Conservation (phyloP, 2,113 vertebrate genomes). For the Clarias macrocephalus region DNA sequence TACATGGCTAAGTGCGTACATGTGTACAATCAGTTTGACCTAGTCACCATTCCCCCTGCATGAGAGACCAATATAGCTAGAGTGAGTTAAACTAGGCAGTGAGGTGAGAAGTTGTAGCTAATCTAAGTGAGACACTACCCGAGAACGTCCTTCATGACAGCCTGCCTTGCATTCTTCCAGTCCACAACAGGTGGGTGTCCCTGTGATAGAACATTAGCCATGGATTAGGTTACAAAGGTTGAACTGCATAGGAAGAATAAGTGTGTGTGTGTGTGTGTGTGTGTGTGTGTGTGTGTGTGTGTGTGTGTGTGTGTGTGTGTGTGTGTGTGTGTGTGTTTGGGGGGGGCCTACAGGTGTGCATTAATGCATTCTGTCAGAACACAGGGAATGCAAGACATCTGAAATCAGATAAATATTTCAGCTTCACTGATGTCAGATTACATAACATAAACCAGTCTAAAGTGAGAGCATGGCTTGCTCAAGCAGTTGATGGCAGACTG, state of each 20-base stretch:
- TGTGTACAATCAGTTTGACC: conserved; percentile 14
- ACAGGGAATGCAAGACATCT: neutral
- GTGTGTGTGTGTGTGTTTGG: neutral
- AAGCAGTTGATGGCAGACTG: neutral
- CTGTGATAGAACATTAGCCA: conserved; percentile 26
- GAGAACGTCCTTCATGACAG: conserved; percentile 27
- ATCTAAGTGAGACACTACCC: conserved; percentile 30
- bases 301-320: conserved; percentile 14
- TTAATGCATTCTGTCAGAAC: conserved; percentile 15
- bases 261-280: conserved; percentile 8
- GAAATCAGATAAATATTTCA: conserved; percentile 27
- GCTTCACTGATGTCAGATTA: neutral
- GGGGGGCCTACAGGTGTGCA: conserved; percentile 10
- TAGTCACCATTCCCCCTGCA: neutral
- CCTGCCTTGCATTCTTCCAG: conserved; percentile 51
- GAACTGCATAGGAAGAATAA: conserved; percentile 2
- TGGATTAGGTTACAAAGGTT: conserved; percentile 29
- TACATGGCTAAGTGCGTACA: neutral
- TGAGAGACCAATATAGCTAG: neutral
- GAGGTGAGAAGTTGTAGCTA: conserved; percentile 29
- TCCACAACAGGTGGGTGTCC: conserved; percentile 57
- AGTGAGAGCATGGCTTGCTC: neutral
- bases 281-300: neutral
- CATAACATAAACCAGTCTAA: neutral
- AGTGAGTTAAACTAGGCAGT: conserved; percentile 22